phyloP scores from a whole-genome alignment of 2,888 invertebrate genomes.

The Chironomus tentans region DNA sequence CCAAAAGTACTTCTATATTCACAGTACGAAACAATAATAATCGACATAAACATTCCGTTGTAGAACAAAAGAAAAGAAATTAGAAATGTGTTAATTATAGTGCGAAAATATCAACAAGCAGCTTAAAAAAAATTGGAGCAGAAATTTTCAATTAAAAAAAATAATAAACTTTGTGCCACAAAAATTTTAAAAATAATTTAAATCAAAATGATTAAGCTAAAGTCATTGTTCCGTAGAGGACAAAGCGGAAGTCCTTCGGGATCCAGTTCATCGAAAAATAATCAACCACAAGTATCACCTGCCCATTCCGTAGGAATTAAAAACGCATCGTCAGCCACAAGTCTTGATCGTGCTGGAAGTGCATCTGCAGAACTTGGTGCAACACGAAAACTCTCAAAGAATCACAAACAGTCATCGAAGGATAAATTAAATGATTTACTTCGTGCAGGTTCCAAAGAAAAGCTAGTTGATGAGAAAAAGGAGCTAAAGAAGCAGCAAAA shows the following conservation, averaged over 20 bases:
- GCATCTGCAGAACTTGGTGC: conserved; percentile 10
- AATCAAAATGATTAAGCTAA: conserved; percentile 78
- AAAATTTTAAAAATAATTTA: neutral
- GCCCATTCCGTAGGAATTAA: conserved; percentile 39
- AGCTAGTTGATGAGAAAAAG: conserved; percentile 28
- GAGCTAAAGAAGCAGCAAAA: conserved; percentile 25
- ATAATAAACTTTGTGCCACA: neutral
- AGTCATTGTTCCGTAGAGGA: conserved; percentile 85
- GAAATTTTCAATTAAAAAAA: neutral
- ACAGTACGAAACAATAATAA: neutral
- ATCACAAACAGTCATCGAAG: conserved; percentile 45
- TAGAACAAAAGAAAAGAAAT: neutral
- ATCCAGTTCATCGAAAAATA: conserved; percentile 29
- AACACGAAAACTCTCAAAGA: conserved; percentile 17
- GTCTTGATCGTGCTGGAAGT: conserved; percentile 47
- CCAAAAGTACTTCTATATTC: neutral
- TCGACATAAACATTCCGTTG: neutral
- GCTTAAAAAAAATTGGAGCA: neutral
- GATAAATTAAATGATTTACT: conserved; percentile 41
- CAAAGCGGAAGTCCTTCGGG: conserved; percentile 48
- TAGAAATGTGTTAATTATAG: neutral
- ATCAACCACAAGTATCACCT: conserved; percentile 32
- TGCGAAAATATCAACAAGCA: too few species aligned
- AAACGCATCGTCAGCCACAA: conserved; percentile 55
- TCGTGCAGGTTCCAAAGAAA: conserved; percentile 38